Evolutionary conservation across 1,140 invertebrate genomes (phyloP).

Genomic region (Drosophila seguyi): DNA sequence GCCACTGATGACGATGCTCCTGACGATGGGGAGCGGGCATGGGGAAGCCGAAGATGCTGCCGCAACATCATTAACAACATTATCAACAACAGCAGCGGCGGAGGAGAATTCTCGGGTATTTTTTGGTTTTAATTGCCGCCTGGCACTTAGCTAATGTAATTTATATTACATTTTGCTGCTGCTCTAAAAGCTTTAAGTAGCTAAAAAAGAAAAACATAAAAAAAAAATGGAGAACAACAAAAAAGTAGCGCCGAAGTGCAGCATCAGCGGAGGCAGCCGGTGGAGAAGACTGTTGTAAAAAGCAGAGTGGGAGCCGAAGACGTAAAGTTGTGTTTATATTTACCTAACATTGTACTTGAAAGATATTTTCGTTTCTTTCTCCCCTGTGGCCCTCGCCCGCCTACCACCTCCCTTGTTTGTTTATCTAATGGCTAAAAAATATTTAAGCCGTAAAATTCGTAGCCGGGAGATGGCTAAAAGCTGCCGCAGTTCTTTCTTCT

Average conservation of each 20-base stretch:
- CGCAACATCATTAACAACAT: conserved; percentile 76
- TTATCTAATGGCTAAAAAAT: conserved; percentile 83
- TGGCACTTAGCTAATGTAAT: conserved; percentile 85
- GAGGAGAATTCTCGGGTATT: conserved; percentile 38
- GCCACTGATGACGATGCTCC: conserved; percentile 36
- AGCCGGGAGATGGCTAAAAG: conserved; percentile 65
- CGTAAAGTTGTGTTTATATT: conserved; percentile 81
- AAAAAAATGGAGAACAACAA: conserved; percentile 31
- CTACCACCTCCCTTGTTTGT: conserved; percentile 56
- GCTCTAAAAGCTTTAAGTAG: conserved; percentile 84
- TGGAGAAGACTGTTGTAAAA: conserved; percentile 14
- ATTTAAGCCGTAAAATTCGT: conserved; percentile 79
- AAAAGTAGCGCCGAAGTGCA: conserved; percentile 62
- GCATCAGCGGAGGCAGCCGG: conserved; percentile 18
- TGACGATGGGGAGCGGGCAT: conserved; percentile 2
- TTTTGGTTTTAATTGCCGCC: conserved; percentile 81
- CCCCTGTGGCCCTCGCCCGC: conserved; percentile 22
- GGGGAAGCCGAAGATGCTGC: conserved; percentile 46
- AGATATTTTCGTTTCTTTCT: conserved; percentile 75
- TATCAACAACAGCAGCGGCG: conserved; percentile 24
- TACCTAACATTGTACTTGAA: conserved; percentile 85
- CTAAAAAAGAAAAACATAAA: conserved; percentile 44
- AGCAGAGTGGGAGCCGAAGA: conserved; percentile 40
- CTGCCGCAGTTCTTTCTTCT: conserved; percentile 33
- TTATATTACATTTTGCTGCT: conserved; percentile 79